Conservation (phyloP, 2,113 vertebrate genomes). For the Ondatra zibethicus region DNA sequence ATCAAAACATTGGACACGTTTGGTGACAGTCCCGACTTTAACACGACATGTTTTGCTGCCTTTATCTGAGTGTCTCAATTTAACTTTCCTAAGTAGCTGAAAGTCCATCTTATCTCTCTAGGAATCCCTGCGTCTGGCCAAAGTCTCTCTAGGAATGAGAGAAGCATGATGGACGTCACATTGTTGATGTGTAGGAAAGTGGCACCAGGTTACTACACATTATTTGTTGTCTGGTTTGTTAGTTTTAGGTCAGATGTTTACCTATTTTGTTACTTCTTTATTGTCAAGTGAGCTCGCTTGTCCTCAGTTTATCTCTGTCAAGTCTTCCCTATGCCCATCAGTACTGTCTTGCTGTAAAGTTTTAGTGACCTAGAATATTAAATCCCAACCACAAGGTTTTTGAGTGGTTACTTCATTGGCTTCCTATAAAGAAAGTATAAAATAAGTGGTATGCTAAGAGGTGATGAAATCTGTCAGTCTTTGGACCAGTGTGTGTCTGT, state of each 20-base stretch:
- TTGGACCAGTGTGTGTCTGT: not conserved
- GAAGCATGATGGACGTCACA: not conserved
- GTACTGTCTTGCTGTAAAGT: not conserved
- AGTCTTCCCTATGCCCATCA: rapidly evolving
- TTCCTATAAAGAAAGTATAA: not conserved
- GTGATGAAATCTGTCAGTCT: not conserved
- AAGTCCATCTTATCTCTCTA: not conserved
- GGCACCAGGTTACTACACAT: not conserved
- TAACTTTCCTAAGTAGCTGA: not conserved
- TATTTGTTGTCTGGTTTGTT: not conserved
- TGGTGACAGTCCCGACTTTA: not conserved
- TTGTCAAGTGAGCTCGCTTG: not conserved
- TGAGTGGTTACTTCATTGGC: not conserved
- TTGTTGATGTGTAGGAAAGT: not conserved
- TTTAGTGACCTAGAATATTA: not conserved
- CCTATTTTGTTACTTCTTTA: not conserved
- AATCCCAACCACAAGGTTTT: not conserved
- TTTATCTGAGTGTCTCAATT: not conserved
- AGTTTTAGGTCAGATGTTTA: not conserved
- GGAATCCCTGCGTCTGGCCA: not conserved
- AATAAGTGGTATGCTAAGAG: not conserved
- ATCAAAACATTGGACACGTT: not conserved
- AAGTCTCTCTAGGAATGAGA: not conserved
- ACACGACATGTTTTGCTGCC: not conserved
- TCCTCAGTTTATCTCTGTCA: not conserved